phyloP scores from a whole-genome alignment of 2,888 invertebrate species.

The Xanthia togata region DNA sequence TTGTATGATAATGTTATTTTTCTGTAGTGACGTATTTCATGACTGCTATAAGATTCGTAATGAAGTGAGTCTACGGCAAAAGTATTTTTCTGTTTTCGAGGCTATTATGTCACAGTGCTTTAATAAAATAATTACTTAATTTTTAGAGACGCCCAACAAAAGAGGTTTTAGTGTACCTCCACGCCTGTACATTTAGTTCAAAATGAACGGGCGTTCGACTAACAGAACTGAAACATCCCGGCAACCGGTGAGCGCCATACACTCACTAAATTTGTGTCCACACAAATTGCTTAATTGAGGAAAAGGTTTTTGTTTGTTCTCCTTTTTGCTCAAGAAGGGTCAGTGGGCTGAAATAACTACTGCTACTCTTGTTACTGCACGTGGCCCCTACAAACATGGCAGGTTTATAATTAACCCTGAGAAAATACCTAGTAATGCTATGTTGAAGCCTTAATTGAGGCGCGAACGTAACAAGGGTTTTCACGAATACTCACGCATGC shows the following conservation, averaged over 20 bases:
- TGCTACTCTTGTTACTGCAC: slow-evolving; percentile 60
- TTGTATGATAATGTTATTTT: not conserved
- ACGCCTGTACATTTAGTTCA: slow-evolving; percentile 54
- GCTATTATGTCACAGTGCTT: not conserved
- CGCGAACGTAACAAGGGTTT: slow-evolving; percentile 13
- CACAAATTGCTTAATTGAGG: slow-evolving; percentile 83
- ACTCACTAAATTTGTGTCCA: slow-evolving; percentile 77
- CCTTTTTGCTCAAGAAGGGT: slow-evolving; percentile 71
- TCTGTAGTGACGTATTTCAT: no score
- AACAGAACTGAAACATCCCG: slow-evolving; percentile 65
- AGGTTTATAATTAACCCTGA: slow-evolving; percentile 64
- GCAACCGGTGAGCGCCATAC: slow-evolving; percentile 72
- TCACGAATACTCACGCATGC: not conserved
- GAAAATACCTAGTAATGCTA: slow-evolving; percentile 36
- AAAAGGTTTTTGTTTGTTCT: slow-evolving; percentile 78
- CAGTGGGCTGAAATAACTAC: slow-evolving; percentile 65
- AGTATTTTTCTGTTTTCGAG: not conserved
- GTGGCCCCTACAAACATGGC: slow-evolving; percentile 58
- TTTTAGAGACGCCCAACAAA: slow-evolving; percentile 46
- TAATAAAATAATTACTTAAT: slow-evolving; percentile 28
- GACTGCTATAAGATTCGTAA: not conserved
- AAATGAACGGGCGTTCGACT: slow-evolving; percentile 62
- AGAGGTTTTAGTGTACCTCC: slow-evolving; percentile 18
- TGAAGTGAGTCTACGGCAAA: not conserved
- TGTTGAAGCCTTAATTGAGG: slow-evolving; percentile 22